Conservation (phyloP, 2,113 vertebrate species). For the Cichladusa arquata region DNA sequence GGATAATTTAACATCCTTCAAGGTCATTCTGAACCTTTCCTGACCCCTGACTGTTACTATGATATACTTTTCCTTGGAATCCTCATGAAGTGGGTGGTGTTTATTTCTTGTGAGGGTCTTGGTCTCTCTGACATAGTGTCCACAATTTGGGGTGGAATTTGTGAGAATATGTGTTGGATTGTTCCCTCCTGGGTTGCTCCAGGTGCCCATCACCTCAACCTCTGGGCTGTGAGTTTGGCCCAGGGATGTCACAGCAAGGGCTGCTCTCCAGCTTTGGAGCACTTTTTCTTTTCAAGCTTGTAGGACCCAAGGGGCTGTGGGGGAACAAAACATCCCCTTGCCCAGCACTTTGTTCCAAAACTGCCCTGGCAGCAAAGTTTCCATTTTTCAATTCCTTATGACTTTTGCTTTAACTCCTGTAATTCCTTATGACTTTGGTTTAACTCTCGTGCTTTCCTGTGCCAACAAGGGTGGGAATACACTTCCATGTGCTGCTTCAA, state of each 20-base stretch:
- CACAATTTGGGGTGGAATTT: not conserved
- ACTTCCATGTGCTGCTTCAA: not conserved
- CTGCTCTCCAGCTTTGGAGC: not conserved
- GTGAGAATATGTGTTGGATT: accelerated
- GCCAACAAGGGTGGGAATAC: not conserved
- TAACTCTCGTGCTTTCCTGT: not conserved
- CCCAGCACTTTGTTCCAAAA: not conserved
- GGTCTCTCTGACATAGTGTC: not conserved
- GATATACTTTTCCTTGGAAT: not conserved
- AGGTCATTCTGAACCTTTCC: not conserved
- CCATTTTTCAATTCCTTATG: accelerated
- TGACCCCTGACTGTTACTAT: not conserved
- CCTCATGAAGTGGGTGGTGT: not conserved
- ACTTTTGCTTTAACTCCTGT: not conserved
- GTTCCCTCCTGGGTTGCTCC: not conserved
- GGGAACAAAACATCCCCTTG: not conserved
- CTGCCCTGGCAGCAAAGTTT: not conserved
- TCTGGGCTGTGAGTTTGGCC: not conserved
- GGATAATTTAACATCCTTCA: not conserved
- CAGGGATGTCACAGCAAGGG: not conserved
- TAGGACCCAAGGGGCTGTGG: not conserved
- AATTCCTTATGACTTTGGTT: too few relatives aligned
- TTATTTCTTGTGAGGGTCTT: not conserved
- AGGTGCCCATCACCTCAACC: accelerated
- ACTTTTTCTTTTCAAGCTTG: not conserved